A percentile compares a stretch with the other conserved stretches of the same genome.
Conservation (phyloP, 30 jellyfish, hydroid and myxozoan genomes). For the Haliclystus octoradiatus region DNA sequence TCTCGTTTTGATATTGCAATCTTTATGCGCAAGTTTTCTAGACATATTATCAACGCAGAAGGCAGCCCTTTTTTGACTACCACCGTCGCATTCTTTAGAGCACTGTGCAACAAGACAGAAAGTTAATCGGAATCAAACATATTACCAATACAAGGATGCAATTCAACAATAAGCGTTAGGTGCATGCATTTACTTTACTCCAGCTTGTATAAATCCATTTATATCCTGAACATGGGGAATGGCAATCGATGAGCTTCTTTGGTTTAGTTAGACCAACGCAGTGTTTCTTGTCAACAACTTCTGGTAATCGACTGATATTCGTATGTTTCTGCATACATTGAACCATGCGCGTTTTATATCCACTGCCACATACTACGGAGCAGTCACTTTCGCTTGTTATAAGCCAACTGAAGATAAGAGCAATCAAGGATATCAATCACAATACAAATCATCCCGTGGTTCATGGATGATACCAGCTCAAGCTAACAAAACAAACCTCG, state of each 20-base stretch:
- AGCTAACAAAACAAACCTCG: constrained; percentile 32
- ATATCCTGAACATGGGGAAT: constrained; percentile 49
- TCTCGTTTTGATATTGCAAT: constrained; percentile 35
- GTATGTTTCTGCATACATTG: constrained; percentile 49
- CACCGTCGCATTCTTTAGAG: constrained; percentile 72
- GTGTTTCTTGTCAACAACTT: constrained; percentile 35
- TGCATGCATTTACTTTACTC: constrained; percentile 50
- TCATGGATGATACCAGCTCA: too few relatives aligned
- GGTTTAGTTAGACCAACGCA: constrained; percentile 50
- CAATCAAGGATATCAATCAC: too few relatives aligned
- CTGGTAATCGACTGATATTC: constrained; percentile 27
- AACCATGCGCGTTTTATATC: constrained; percentile 44
- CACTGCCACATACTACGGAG: constrained; percentile 80
- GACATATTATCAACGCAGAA: constrained; percentile 60
- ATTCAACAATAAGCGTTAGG: neutral
- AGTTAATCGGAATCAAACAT: too few relatives aligned
- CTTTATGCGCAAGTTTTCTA: constrained; percentile 34
- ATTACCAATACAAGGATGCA: too few relatives aligned
- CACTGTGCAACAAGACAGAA: constrained; percentile 28
- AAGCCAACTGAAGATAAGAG: constrained; percentile 55
- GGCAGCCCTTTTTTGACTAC: constrained; percentile 59
- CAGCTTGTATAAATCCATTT: constrained; percentile 80
- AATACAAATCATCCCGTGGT: too few relatives aligned
- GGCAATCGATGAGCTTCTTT: constrained; percentile 47
- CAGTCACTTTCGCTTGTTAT: constrained; percentile 50